Evolutionary conservation across 2,797 vertebrate species (phyloP).

Genomic region (Eulemur albifrons): DNA sequence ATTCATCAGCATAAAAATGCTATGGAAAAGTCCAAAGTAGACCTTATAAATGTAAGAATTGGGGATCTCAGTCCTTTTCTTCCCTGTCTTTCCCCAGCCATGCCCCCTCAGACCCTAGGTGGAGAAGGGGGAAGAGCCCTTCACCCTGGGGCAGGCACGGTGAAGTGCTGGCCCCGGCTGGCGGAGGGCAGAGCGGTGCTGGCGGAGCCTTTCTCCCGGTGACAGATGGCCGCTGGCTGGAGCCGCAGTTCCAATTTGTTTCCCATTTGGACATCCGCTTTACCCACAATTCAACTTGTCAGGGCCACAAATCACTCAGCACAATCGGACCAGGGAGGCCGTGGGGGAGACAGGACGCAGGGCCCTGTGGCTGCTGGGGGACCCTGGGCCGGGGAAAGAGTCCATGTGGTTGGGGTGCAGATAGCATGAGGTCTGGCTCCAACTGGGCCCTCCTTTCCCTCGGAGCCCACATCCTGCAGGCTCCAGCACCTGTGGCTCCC

Average conservation of each 20-base stretch:
- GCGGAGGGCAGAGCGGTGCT: background rate
- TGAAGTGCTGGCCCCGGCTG: background rate
- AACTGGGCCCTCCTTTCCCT: background rate
- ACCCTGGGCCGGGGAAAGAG: background rate
- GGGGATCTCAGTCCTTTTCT: background rate
- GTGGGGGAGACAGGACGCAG: background rate
- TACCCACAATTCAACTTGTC: conserved; percentile 77
- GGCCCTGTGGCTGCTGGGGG: background rate
- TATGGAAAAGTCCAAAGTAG: background rate
- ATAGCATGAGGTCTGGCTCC: background rate
- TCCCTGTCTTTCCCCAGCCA: background rate
- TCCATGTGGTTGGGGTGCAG: background rate
- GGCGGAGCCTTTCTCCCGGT: background rate
- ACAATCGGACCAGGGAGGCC: background rate
- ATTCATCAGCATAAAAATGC: background rate
- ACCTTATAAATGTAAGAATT: background rate
- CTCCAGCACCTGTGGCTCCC: background rate
- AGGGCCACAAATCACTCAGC: conserved; percentile 71
- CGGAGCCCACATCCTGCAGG: background rate
- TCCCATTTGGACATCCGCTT: conserved; percentile 73
- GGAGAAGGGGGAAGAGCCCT: background rate
- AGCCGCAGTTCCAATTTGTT: conserved; percentile 77
- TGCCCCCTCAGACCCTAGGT: background rate
- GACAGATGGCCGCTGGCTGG: conserved; percentile 44
- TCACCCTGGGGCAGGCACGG: background rate